A percentile compares a stretch with the other conserved stretches of the same genome.
These are phyloP conservation scores for Rhopilema esculentum DNA, from an alignment of 30 jellyfish, hydroid and myxozoan genomes.

Conservation along the genomic window DNA sequence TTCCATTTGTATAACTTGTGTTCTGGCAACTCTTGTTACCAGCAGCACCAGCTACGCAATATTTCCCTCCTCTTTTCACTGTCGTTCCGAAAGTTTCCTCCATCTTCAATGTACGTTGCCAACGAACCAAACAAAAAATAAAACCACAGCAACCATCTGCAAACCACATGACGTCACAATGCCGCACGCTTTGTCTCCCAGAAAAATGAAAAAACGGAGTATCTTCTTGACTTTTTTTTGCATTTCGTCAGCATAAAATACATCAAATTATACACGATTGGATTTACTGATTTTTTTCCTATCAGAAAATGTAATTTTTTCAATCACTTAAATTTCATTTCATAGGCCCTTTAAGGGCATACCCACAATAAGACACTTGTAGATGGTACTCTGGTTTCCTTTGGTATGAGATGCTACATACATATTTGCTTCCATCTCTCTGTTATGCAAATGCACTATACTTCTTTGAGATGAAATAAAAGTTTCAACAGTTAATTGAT, in stretches of 20 bases:
- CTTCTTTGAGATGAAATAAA: too few relatives aligned
- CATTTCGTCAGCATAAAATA: neutral
- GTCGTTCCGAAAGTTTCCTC: neutral
- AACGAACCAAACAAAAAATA: neutral
- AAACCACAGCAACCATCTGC: neutral
- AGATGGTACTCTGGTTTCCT: too few relatives aligned
- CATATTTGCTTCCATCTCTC: too few relatives aligned
- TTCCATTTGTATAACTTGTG: neutral
- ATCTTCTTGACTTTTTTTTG: neutral
- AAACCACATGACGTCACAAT: constrained; percentile 2
- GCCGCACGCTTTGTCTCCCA: neutral
- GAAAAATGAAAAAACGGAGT: neutral
- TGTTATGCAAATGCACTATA: too few relatives aligned
- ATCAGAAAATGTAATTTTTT: neutral
- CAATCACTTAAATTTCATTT: neutral
- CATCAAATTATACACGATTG: neutral
- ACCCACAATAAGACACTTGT: too few relatives aligned
- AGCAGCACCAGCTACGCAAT: neutral
- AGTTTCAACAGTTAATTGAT: too few relatives aligned
- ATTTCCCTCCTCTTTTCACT: neutral
- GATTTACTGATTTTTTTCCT: neutral
- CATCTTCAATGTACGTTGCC: neutral
- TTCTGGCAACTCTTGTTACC: neutral
- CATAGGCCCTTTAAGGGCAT: neutral
- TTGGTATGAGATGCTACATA: too few relatives aligned